Evolutionary conservation across 2,888 invertebrate genomes (phyloP).

Genomic region (Pandemis heparana): DNA sequence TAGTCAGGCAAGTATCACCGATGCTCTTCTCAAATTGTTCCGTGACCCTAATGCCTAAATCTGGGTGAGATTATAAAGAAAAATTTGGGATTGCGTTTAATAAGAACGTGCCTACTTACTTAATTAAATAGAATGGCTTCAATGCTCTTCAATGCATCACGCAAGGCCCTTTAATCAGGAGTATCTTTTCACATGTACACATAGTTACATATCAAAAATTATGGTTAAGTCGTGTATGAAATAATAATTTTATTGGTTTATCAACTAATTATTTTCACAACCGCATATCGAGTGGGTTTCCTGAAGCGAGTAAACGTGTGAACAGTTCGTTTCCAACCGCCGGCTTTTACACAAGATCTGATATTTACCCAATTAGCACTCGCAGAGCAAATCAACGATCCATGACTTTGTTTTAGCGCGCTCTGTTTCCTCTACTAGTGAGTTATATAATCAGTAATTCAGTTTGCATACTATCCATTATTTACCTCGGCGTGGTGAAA

Average conservation of each 20-base stretch:
- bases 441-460: slow-evolving; percentile 34
- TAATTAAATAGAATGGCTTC: background rate
- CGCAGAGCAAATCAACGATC: slow-evolving; percentile 50
- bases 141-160: background rate
- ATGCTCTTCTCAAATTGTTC: no score
- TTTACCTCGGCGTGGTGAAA: slow-evolving; percentile 20
- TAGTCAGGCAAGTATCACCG: no score
- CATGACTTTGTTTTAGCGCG: slow-evolving; percentile 49
- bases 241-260: background rate
- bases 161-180: background rate
- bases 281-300: slow-evolving; percentile 26
- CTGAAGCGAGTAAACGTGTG: slow-evolving; percentile 39
- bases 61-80: background rate
- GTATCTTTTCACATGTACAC: background rate
- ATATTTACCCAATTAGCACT: slow-evolving; percentile 42
- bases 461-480: slow-evolving; percentile 36
- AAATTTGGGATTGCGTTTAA: no score
- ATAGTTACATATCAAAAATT: background rate
- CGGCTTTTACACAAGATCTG: slow-evolving; percentile 36
- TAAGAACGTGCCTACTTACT: background rate
- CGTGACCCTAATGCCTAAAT: background rate
- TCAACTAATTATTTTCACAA: slow-evolving; percentile 5
- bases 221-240: no score
- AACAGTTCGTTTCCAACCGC: slow-evolving; percentile 30
- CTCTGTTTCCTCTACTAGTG: slow-evolving; percentile 50